Percentiles rank a stretch among this genome's conserved stretches.
Conservation (phyloP, 2,113 vertebrate species). For the Antigone vipio region DNA sequence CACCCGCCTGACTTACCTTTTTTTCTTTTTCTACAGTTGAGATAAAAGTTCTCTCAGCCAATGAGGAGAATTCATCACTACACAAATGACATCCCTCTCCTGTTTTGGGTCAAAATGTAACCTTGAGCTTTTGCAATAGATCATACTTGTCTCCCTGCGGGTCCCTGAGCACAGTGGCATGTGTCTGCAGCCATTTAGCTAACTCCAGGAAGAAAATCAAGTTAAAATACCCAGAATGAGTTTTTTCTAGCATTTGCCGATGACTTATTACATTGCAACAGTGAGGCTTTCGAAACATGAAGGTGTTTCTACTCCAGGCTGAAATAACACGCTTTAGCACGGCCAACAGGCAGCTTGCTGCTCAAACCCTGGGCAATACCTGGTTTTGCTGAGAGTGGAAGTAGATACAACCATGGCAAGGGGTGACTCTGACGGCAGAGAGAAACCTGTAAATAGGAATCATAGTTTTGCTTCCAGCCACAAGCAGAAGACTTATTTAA, state of each 20-base stretch:
- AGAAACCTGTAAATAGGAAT: background rate
- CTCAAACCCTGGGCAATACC: background rate
- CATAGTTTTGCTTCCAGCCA: background rate
- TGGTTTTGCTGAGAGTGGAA: background rate
- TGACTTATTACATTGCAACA: background rate
- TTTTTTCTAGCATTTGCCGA: background rate
- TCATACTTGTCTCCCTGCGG: background rate
- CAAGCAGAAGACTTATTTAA: background rate
- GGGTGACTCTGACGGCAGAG: background rate
- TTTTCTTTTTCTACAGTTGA: background rate
- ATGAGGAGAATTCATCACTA: background rate
- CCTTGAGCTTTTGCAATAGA: background rate
- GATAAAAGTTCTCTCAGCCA: background rate
- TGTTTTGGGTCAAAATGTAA: background rate
- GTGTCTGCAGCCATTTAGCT: background rate
- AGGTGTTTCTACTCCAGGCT: background rate
- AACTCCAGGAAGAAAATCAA: background rate
- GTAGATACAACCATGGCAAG: rapidly evolving
- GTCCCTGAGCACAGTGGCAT: background rate
- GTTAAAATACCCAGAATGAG: background rate
- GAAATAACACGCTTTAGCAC: background rate
- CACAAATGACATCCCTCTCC: background rate
- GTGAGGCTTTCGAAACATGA: background rate
- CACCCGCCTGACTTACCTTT: background rate
- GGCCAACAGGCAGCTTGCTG: background rate